These are phyloP conservation scores for Drosophila setosimentum DNA, from an alignment of 2,888 invertebrate genomes.

Conservation along the genomic window DNA sequence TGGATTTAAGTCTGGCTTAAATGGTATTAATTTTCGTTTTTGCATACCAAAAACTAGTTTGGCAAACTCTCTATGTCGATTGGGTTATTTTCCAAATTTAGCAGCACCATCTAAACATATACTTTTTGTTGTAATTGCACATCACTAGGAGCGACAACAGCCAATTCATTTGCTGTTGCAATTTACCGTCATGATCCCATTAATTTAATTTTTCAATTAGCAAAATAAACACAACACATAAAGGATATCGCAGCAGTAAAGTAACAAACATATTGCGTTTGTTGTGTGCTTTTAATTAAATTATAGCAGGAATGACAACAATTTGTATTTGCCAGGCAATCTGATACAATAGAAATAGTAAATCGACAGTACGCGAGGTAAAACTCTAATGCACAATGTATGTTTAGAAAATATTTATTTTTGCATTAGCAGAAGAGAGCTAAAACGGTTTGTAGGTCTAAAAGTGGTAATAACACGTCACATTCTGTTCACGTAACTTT, in stretches of 20 bases:
- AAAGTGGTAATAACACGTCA: not conserved
- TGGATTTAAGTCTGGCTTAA: not conserved
- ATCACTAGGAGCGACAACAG: not conserved
- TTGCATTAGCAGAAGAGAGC: not conserved
- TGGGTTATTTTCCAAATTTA: not conserved
- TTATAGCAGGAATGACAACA: conserved; percentile 36
- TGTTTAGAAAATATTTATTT: conserved; percentile 2
- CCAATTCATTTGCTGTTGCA: conserved; percentile 32
- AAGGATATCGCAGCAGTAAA: conserved; percentile 14
- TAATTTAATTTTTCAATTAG: conserved; percentile 68
- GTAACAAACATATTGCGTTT: conserved; percentile 31
- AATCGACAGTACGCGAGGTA: not conserved
- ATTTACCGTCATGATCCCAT: conserved; percentile 22
- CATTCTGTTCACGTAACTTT: not conserved
- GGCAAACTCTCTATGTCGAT: not conserved
- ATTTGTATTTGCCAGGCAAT: conserved; percentile 38
- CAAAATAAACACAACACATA: conserved; percentile 51
- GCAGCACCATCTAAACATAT: conserved; percentile 1
- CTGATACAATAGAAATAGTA: conserved; percentile 7
- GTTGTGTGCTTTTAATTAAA: conserved; percentile 59
- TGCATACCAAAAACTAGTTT: not conserved
- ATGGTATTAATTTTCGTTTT: not conserved
- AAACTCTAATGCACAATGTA: not conserved
- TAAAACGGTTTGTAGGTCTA: not conserved
- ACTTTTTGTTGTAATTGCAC: conserved; percentile 16